Evolutionary conservation across 2,888 invertebrate species (phyloP), one percentile per base, ranked within the genome.

Genomic region (Iselma pallidipennis): DNA sequence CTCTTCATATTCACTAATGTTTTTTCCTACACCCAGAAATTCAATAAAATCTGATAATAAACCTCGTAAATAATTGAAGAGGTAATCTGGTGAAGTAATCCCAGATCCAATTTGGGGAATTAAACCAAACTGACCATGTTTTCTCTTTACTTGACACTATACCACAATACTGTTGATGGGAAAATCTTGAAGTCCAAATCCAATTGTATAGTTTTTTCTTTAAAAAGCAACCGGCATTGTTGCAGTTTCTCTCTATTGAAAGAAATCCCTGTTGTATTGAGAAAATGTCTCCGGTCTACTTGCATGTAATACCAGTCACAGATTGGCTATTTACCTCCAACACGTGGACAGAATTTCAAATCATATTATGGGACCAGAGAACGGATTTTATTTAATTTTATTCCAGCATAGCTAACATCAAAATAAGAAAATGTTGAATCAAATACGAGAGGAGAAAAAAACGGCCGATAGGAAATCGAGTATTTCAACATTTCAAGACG

Each of bases 271-370:
- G 29, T 48, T 28, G 28, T 49, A 29, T 56, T 25, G 53, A 48
- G 23, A 57, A 33, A 45, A 45, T 23, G 45, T 45, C 45, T 45
- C 23, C n/a, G 45, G 45, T 23, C 67, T 59, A 53, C 57, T 55
- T 59, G 63, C 65, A 61, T 67, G 63, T 62, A 73, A 70, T 69
- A 21, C 21, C 12, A 71, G 68, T 73, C 72, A 69, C 73, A 72
- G 73, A 74, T 74, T 75, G 75, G 69, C 75, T 73, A 74, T 75
- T 75, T 74, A 71, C 70, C 66, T 69, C 57, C 62, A 64, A 65
- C 63, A 69, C 74, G 75, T 74, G 74, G 71, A 57, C 65, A 42
- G 74, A 73, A 71, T 74, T 63, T 61, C 56, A 68, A 73, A 63
- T 57, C 49, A 2, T 5, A 2, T 7, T 37, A 16, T 37, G 16